phyloP scores from a whole-genome alignment of 2,113 vertebrate genomes.

The Lophotis ruficrista region DNA sequence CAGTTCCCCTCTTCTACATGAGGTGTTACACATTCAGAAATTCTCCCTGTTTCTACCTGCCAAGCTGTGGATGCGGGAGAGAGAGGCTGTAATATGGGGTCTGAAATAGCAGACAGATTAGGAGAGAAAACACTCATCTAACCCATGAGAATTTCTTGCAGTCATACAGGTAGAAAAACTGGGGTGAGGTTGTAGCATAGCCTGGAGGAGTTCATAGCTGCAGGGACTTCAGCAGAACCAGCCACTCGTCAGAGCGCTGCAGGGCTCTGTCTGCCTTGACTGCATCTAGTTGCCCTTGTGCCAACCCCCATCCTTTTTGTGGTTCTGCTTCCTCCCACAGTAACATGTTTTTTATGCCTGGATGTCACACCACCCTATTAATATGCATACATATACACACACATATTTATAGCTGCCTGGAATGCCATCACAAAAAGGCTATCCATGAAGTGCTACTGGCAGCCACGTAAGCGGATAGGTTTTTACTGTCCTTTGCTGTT shows the following conservation, averaged over 20 bases:
- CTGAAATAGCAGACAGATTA: neutral
- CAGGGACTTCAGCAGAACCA: neutral
- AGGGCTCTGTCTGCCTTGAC: neutral
- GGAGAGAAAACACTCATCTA: neutral
- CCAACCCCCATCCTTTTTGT: neutral
- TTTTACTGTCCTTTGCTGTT: neutral
- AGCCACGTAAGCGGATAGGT: neutral
- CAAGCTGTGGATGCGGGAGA: neutral
- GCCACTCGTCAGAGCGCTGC: neutral
- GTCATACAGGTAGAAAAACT: neutral
- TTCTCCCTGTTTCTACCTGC: neutral
- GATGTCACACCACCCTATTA: neutral
- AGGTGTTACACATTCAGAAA: neutral
- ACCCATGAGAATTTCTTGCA: neutral
- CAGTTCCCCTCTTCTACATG: neutral
- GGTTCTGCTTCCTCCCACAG: neutral
- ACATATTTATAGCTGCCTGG: neutral
- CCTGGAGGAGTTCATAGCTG: neutral
- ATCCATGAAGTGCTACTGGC: neutral
- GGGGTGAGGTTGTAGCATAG: neutral
- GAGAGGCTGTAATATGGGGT: neutral
- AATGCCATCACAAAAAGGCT: neutral
- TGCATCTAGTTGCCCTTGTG: neutral
- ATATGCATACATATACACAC: neutral
- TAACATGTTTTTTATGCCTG: neutral